These are phyloP conservation scores for Helostoma temminkii DNA, from an alignment of 2,797 vertebrate genomes.

Conservation along the genomic window DNA sequence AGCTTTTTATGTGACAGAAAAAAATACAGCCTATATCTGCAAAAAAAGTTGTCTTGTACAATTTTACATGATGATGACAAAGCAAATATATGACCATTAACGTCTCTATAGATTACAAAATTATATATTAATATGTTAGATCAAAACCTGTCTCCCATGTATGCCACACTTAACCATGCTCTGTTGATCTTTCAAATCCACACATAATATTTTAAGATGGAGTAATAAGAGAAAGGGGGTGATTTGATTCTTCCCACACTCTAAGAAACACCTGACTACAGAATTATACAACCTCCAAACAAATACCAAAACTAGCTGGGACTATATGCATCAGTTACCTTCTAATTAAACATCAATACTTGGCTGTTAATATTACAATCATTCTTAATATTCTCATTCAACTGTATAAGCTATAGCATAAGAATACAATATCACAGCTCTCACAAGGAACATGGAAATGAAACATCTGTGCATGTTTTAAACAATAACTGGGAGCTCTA, in stretches of 20 bases:
- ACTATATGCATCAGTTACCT: slow-evolving; percentile 5
- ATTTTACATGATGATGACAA: too few relatives aligned
- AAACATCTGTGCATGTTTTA: slow-evolving; percentile 18
- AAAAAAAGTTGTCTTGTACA: too few relatives aligned
- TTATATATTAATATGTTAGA: background rate
- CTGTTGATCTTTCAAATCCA: too few relatives aligned
- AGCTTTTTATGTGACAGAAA: background rate
- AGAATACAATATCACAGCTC: background rate
- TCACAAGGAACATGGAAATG: background rate
- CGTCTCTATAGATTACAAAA: background rate
- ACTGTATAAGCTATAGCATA: background rate
- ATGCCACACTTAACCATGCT: too few relatives aligned
- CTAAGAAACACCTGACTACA: slow-evolving; percentile 66
- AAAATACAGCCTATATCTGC: too few relatives aligned
- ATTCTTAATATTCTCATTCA: background rate
- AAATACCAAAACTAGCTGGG: slow-evolving; percentile 37
- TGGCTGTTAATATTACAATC: too few relatives aligned
- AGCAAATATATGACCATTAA: too few relatives aligned
- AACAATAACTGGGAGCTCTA: slow-evolving; percentile 16
- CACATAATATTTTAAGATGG: slow-evolving; percentile 57
- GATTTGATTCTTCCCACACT: slow-evolving; percentile 61
- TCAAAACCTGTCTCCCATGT: background rate
- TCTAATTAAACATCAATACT: background rate
- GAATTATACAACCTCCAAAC: slow-evolving; percentile 29
- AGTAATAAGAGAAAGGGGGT: slow-evolving; percentile 61